A percentile compares a stretch with the other conserved stretches of the same genome.
These are phyloP conservation scores for Solenodon paradoxus DNA, from an alignment of 2,113 vertebrate species.

Conservation along the genomic window DNA sequence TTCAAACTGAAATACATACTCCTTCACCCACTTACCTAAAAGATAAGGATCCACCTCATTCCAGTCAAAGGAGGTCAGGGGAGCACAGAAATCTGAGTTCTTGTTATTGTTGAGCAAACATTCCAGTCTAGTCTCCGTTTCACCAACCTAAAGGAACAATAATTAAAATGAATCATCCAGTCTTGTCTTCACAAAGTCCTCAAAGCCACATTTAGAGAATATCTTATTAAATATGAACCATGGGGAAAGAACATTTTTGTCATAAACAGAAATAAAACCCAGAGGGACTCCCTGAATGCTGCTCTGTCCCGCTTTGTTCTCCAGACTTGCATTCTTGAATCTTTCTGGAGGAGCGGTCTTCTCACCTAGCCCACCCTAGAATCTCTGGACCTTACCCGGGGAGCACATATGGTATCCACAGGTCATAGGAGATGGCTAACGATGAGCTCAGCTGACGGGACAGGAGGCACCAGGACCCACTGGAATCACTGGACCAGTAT, in stretches of 20 bases:
- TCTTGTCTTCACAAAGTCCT: background rate
- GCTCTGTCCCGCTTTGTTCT: background rate
- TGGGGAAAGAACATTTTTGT: background rate
- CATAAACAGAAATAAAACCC: background rate
- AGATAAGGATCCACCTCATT: conserved; percentile 99
- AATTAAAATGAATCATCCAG: background rate
- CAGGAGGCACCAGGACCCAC: background rate
- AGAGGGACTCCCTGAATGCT: background rate
- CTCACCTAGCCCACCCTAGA: background rate
- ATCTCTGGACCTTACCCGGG: background rate
- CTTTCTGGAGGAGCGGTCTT: background rate
- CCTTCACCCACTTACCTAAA: conserved; percentile 86
- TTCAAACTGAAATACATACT: background rate
- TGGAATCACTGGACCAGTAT: background rate
- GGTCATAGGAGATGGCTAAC: background rate
- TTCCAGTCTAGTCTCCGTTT: conserved; percentile 97
- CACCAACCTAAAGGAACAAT: conserved; percentile 89
- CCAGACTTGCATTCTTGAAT: background rate
- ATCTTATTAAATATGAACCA: background rate
- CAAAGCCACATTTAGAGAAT: background rate
- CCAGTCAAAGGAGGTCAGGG: conserved; percentile 99
- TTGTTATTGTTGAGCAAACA: conserved; percentile 99
- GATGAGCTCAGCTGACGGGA: background rate
- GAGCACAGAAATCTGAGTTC: conserved; percentile 99
- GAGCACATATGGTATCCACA: background rate